Evolutionary conservation across 1,140 invertebrate genomes (phyloP), one percentile per base, ranked within the genome.

Genomic region (Drosophila bifasciata): DNA sequence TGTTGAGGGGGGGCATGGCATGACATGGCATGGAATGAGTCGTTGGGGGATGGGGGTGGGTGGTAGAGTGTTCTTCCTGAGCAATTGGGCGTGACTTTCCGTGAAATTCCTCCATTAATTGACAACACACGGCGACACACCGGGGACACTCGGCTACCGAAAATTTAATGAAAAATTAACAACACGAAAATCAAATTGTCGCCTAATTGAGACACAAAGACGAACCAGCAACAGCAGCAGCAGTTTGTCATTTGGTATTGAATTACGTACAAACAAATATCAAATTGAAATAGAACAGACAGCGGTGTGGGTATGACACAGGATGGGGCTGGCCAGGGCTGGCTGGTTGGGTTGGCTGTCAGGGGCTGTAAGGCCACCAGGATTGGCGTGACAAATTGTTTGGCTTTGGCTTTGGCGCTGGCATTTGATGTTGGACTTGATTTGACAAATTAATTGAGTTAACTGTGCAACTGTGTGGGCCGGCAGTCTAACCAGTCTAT

Each of bases 111-210:
- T 59, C 28, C 75, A 78, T 86, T 86, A 86, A 86, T 86, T 86
- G 81, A 88, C 55, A 60, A 49, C 81, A 88, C 81, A 88, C 78
- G 81, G 56, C 83, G 46, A 50, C 39, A 50, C 39, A 28, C 52
- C 53, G 8, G 28, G 28, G 3, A 28, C 28, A 9, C 28, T 28
- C 19, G 23, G 23, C 3, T 36, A 39, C 75, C 63, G 61, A 88
- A 79, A 79, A 44, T 83, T 62, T 86, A 86, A 88, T 86, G 83
- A 86, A 86, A 86, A 86, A 86, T 86, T 86, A 86, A 86, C 83
- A 83, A 45, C 70, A 88, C 79, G 72, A 84, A 72, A 88, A 88
- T 89, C 71, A 88, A 88, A 88, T 89, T 88, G 75, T 64, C 76
- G 64, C 58, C 79, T 88, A 88, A 88, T 88, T 88, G 84, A 86